Base-by-base conservation (phyloP, 1,140 invertebrate species). In the Oreohelix idahoensis region DNA sequence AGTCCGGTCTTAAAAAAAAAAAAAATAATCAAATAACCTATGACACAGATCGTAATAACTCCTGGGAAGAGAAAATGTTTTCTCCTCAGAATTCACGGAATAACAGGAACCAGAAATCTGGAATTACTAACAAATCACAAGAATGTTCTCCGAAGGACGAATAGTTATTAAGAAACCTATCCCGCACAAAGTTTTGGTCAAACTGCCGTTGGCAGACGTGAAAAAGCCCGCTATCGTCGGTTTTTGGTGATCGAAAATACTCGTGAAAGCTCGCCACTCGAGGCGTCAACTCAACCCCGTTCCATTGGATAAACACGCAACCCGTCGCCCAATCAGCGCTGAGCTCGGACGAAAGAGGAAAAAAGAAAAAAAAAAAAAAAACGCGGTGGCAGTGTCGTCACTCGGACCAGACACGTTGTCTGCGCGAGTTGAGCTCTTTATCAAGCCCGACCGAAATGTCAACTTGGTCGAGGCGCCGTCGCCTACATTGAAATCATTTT, bases 341-440 rank as follows among this genome's bases (percentile, higher is more conserved):
- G 53, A 39, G 77, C 29, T 20, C 1, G 38, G n/a, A 39, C 15
- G 45, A 36, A 26, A 73, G 53, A 35, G 45, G 77, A 11, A 49
- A 17, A 49, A 17, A 49, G 45, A 49, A 49, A 49, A n/a, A n/a
- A n/a, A n/a, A n/a, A n/a, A n/a, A 49, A 66, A 66, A 29, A 17
- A 0, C 42, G 79, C 39, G 26, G 79, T 81, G 63, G 79, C 66
- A 23, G 45, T 45, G 63, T 81, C 79, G 79, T 63, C 79, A 71
- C 66, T 71, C 63, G 63, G 69, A 32, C 69, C 79, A 81, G 79
- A 81, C 79, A 29, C 17, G 45, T 17, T 71, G 79, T 81, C 79
- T 81, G 69, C 79, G 36, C 23, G 79, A 13, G 39, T n/a, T 71
- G 79, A 81, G 79, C 39, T 81, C 79, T 81, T 81, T 81, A 81